Conservation (phyloP, 2,888 invertebrate genomes). For the Anoplius nigerrimus region DNA sequence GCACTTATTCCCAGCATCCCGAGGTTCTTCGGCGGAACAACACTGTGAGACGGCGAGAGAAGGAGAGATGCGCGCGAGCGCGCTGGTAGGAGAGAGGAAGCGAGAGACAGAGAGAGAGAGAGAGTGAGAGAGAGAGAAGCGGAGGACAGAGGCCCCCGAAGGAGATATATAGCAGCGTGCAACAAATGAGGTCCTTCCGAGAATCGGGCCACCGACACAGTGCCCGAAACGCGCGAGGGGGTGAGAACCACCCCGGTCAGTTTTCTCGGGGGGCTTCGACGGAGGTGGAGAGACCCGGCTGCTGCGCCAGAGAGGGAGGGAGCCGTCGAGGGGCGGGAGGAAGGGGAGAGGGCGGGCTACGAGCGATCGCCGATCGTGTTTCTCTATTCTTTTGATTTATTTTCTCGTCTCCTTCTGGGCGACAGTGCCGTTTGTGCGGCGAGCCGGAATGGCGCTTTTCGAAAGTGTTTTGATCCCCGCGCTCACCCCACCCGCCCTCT, state of each 20-base stretch:
- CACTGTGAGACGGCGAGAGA: slow-evolving; percentile 38
- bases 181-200: slow-evolving; percentile 75
- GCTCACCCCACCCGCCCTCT: too few species aligned
- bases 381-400: slow-evolving; percentile 31
- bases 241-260: slow-evolving; percentile 70
- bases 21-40: slow-evolving; percentile 43
- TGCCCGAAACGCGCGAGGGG: slow-evolving; percentile 63
- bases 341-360: slow-evolving; percentile 43
- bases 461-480: too few species aligned
- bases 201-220: slow-evolving; percentile 75
- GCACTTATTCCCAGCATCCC: slow-evolving; percentile 57
- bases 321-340: too few species aligned
- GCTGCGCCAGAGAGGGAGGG: too few species aligned
- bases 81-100: not conserved
- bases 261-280: slow-evolving; percentile 22
- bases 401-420: slow-evolving; percentile 26
- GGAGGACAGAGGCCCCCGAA: slow-evolving; percentile 55
- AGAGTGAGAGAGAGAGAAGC: slow-evolving; percentile 22
- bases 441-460: too few species aligned
- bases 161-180: slow-evolving; percentile 73
- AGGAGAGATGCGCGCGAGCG: not conserved
- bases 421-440: too few species aligned
- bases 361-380: slow-evolving; percentile 43
- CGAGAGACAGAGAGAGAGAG: slow-evolving; percentile 18
- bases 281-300: too few species aligned